Percentiles rank a stretch among this genome's conserved stretches.
Conservation (phyloP, 2,797 vertebrate genomes). For the Parauchenoglanis ngamensis region DNA sequence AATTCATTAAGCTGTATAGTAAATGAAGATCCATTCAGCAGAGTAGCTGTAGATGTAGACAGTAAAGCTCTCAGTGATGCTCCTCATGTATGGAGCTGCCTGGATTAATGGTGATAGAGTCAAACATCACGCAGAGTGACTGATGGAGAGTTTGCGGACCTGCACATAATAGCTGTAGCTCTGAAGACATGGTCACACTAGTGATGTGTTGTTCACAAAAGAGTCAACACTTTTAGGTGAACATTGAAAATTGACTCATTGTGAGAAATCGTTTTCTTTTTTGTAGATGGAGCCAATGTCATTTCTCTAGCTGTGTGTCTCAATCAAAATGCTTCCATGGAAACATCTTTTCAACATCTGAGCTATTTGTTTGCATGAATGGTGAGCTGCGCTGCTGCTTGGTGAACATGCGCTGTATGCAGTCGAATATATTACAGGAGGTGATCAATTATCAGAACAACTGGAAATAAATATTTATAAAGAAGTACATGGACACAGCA, state of each 20-base stretch:
- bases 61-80: slow-evolving; percentile 11
- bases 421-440: neutral
- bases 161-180: neutral
- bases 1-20: slow-evolving; percentile 14
- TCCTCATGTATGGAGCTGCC: neutral
- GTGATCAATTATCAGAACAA: neutral
- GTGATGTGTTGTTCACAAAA: neutral
- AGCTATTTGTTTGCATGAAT: neutral
- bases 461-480: neutral
- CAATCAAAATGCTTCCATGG: neutral
- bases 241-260: neutral
- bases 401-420: neutral
- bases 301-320: neutral
- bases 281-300: neutral
- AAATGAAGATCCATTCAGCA: slow-evolving; percentile 26
- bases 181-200: neutral
- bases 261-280: neutral
- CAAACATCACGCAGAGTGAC: neutral
- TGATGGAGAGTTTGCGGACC: neutral
- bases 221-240: too few species aligned
- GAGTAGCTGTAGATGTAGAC: neutral
- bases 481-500: neutral
- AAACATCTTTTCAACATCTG: neutral
- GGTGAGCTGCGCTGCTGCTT: neutral
- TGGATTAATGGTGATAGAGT: slow-evolving; percentile 1